Evolutionary conservation across 2,113 vertebrate genomes (phyloP), one percentile per base, ranked within the genome.

Genomic region (Scomber colias): DNA sequence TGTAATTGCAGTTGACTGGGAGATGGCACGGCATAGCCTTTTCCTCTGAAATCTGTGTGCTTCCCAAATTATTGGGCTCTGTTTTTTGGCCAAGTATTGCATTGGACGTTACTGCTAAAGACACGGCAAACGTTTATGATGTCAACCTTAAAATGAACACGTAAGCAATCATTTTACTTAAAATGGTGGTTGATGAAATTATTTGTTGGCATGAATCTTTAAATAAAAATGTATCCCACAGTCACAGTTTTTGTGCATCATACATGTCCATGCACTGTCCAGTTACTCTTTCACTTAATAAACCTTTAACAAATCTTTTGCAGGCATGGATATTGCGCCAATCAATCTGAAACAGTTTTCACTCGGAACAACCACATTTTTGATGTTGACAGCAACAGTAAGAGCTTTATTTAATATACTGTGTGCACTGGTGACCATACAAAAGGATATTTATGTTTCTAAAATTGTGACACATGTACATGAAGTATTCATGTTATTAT

Each of bases 1-100:
- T 72, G 1, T 30, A 14, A 40, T 77, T 85, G 62, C 60, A 87
- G 87, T 0, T 89, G 2, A 0, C 5, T 49, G 84, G 87, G 8
- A 74, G 1, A 1, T 87, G 87, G 82, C 6, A 82, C 46, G 0
- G 30, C 0, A 48, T 82, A 30, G 71, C 82, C 1, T 0, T 75
- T 0, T 7, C 81, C 16, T 5, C 55, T 1, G 15, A 71, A 0
- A 2, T 0, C 24, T 84, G 84, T 31, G 48, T 24, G 49, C 0
- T 3, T 15, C 0, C 50, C 27, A 0, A 56, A 7, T 5, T 74
- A 2, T 0, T 82, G 0, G 62, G 31, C 55, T 0, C 1, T 44
- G 0, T 82, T 3, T 0, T 74, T 3, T 62, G 19, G 24, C 57
- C 79, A 68, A 87, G 87, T 60, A 0, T 19, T 7, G 0, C 9